Evolutionary conservation across 2,113 vertebrate species (phyloP).

Genomic region (Tricholaema leucomelas): DNA sequence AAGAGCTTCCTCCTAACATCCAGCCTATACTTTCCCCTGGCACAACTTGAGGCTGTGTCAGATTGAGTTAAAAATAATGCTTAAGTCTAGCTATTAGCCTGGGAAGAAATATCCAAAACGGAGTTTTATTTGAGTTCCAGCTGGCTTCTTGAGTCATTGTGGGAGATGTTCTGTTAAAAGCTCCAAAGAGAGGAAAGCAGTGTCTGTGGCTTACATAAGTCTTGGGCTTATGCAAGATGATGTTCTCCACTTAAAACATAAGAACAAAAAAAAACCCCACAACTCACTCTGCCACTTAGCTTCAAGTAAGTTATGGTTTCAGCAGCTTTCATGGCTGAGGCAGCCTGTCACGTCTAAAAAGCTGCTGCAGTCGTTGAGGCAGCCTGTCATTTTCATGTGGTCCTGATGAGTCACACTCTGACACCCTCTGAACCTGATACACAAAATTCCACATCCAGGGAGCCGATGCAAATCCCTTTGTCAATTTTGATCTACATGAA

Average conservation of each 20-base stretch:
- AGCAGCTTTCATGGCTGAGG: not conserved
- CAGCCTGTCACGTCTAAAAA: not conserved
- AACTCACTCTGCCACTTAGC: not conserved
- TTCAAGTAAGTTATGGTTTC: not conserved
- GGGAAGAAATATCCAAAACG: too few species aligned
- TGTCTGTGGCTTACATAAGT: not conserved
- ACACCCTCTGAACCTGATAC: not conserved
- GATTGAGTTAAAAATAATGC: too few species aligned
- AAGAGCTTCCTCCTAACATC: too few species aligned
- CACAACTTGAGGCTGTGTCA: too few species aligned
- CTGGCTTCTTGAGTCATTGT: not conserved
- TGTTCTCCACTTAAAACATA: not conserved
- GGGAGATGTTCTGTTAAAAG: not conserved
- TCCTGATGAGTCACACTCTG: not conserved
- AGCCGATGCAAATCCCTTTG: not conserved
- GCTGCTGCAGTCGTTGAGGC: not conserved
- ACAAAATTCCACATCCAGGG: not conserved
- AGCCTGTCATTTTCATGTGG: not conserved
- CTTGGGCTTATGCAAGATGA: not conserved
- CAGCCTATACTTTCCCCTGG: too few species aligned
- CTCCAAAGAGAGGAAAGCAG: not conserved
- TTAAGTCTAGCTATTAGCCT: too few species aligned
- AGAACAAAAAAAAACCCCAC: not conserved
- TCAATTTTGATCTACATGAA: not conserved
- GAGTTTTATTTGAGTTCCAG: too few species aligned